A percentile compares a stretch with the other conserved stretches of the same genome.
phyloP scores from a whole-genome alignment of 2,113 vertebrate genomes.

The Sciurus niger region DNA sequence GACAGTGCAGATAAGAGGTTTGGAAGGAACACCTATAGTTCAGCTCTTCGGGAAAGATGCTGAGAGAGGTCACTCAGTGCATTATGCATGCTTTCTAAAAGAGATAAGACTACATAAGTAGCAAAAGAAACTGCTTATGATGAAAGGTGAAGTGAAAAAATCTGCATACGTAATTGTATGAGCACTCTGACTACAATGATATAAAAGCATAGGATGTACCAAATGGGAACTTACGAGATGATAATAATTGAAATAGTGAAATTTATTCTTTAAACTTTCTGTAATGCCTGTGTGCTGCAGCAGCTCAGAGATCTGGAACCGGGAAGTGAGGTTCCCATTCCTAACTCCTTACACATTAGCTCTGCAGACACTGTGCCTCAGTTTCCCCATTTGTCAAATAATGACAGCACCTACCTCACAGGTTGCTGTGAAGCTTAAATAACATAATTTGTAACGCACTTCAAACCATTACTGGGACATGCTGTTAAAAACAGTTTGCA shows the following conservation, averaged over 20 bases:
- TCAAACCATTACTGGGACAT: not conserved
- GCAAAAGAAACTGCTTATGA: not conserved
- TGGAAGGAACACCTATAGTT: not conserved
- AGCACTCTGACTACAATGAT: not conserved
- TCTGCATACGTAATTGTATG: fast-evolving
- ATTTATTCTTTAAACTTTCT: not conserved
- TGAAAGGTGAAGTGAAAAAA: not conserved
- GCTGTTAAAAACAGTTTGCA: not conserved
- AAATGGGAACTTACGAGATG: not conserved
- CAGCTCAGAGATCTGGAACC: not conserved
- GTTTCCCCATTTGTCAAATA: not conserved
- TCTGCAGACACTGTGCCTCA: not conserved
- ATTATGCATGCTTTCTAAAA: not conserved
- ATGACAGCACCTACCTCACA: not conserved
- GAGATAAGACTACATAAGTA: not conserved
- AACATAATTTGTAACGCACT: not conserved
- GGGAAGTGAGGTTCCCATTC: not conserved
- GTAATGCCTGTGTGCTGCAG: not conserved
- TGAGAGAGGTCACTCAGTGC: not conserved
- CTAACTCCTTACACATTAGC: not conserved
- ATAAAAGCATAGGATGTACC: not conserved
- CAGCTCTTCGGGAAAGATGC: not conserved
- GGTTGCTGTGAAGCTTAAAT: not conserved
- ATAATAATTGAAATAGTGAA: not conserved
- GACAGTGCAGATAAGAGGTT: not conserved